Evolutionary conservation across 1,140 invertebrate genomes (phyloP).

Genomic region (Tribolium madens): DNA sequence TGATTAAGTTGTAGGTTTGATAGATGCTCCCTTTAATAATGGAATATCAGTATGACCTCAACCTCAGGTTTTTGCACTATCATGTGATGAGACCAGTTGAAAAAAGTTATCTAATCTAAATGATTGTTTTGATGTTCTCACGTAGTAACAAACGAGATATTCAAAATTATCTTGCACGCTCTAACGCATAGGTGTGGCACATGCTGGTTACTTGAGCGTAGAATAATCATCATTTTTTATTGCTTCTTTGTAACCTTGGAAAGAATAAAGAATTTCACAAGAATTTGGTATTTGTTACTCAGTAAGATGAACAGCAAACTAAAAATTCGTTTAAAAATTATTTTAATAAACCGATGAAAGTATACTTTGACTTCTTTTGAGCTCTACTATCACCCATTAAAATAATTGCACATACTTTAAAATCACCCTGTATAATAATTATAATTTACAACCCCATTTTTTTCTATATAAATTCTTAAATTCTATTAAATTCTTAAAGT

Average conservation of each 20-base stretch:
- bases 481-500: too few relatives aligned
- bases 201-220: background rate
- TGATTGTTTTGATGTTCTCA: slow-evolving; percentile 28
- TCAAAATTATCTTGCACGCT: slow-evolving; percentile 10
- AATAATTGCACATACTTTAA: too few relatives aligned
- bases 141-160: slow-evolving; percentile 32
- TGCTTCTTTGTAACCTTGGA: slow-evolving; percentile 1
- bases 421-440: too few relatives aligned
- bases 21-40: background rate
- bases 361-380: too few relatives aligned
- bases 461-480: too few relatives aligned
- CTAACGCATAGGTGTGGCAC: slow-evolving; percentile 27
- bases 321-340: too few relatives aligned
- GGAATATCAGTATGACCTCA: slow-evolving; percentile 1
- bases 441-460: too few relatives aligned
- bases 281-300: background rate
- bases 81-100: background rate
- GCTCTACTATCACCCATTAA: too few relatives aligned
- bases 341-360: too few relatives aligned
- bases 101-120: slow-evolving; percentile 37
- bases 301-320: too few relatives aligned
- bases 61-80: slow-evolving; percentile 37
- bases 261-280: background rate
- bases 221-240: background rate
- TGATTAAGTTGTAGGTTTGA: background rate